Evolutionary conservation across 2,888 invertebrate species (phyloP).

Genomic region (Spicauda simplicius): DNA sequence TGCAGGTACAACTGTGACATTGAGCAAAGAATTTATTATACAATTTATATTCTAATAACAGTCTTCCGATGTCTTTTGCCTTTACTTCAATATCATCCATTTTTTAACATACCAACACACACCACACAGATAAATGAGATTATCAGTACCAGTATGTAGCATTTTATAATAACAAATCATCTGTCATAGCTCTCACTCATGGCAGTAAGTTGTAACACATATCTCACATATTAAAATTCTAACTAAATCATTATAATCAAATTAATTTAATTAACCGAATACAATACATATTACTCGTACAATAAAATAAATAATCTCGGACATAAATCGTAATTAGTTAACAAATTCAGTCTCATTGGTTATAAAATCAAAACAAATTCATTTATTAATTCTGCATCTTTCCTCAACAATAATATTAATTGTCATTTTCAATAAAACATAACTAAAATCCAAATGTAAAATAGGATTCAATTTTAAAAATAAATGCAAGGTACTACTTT

Average conservation of each 20-base stretch:
- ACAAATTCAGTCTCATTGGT: conserved; percentile 84
- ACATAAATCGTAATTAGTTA: conserved; percentile 66
- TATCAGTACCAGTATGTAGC: conserved; percentile 29
- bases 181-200: conserved; percentile 41
- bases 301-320: conserved; percentile 76
- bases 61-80: conserved; percentile 73
- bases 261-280: conserved; percentile 48
- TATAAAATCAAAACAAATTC: conserved; percentile 65
- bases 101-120: background rate
- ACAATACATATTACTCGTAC: conserved; percentile 46
- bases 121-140: conserved; percentile 32
- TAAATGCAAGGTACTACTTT: conserved; percentile 56
- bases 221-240: conserved; percentile 30
- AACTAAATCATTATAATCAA: conserved; percentile 44
- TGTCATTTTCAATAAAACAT: conserved; percentile 33
- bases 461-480: conserved; percentile 47
- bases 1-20: conserved; percentile 52
- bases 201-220: conserved; percentile 43
- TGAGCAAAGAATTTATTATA: conserved; percentile 36
- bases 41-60: conserved; percentile 49
- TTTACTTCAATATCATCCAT: conserved; percentile 29
- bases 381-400: conserved; percentile 58
- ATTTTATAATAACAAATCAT: conserved; percentile 4
- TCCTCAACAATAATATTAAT: conserved; percentile 65
- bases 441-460: conserved; percentile 16